These are phyloP conservation scores for Gnathonemus longibarbis DNA, from an alignment of 2,113 vertebrate genomes.

Conservation along the genomic window DNA sequence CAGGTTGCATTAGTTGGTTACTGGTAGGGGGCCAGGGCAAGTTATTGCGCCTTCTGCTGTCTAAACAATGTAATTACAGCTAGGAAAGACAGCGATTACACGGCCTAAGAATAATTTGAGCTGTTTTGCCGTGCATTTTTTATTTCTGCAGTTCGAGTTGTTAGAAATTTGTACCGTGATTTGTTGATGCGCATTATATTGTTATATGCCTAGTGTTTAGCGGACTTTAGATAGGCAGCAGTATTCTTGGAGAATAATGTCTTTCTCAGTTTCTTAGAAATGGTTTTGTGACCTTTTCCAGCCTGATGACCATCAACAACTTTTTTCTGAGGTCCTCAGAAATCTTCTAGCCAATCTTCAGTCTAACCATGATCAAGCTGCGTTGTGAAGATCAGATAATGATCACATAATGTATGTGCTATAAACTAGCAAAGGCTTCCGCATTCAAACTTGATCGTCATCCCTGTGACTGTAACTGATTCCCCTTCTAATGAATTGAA, in stretches of 20 bases:
- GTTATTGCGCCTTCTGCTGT: neutral
- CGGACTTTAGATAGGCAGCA: neutral
- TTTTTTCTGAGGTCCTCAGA: neutral
- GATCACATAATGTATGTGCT: neutral
- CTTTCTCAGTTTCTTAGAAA: neutral
- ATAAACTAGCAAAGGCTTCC: too few species aligned
- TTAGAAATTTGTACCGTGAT: neutral
- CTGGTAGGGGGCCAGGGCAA: neutral
- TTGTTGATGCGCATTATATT: neutral
- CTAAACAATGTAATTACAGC: neutral
- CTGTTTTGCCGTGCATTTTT: neutral
- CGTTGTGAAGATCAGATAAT: neutral
- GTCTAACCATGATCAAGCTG: neutral
- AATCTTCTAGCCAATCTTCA: neutral
- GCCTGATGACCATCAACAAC: neutral
- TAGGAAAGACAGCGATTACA: neutral
- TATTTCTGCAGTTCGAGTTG: neutral
- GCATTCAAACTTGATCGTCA: too few species aligned
- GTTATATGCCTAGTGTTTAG: neutral
- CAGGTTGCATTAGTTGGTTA: neutral
- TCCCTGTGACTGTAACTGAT: too few species aligned
- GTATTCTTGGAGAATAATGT: neutral
- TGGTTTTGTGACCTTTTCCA: neutral
- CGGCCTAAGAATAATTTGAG: neutral
- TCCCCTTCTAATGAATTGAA: too few species aligned